Evolutionary conservation across 2,888 invertebrate species (phyloP), one percentile per base, ranked within the genome.

Genomic region (Piscicola geometra): DNA sequence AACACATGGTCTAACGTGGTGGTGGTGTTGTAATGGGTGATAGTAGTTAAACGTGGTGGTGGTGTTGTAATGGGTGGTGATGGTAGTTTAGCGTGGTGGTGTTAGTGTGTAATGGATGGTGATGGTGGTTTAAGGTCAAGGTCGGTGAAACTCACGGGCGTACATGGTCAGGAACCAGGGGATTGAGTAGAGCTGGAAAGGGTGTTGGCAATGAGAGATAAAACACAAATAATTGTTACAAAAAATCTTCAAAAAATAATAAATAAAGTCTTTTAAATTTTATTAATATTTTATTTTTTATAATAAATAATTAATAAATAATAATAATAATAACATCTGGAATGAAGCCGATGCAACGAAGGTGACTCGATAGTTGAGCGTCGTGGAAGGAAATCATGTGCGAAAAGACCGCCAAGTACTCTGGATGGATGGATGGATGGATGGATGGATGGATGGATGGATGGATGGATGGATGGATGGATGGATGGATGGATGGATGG

Each of bases 121-220:
- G n/a, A n/a, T n/a, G n/a, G n/a, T n/a, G n/a, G n/a, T n/a, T n/a
- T n/a, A n/a, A n/a, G n/a, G n/a, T n/a, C n/a, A n/a, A n/a, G n/a
- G n/a, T n/a, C n/a, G n/a, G n/a, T n/a, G n/a, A 67, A 41, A 89
- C 92, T 90, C 87, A 96, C 95, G 96, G 76, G 96, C 95, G 87
- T 95, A 98, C 93, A 98, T 95, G 5, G 97, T 98, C 50, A 98
- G 88, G 85, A 97, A 98, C 98, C 98, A 99, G 0, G 98, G 97
- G 85, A 99, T 98, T 30, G 98, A 95, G 86, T 97, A 99, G 25
- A 98, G 88, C 86, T 86, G 82, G 74, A 84, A 83, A 78, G 66
- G 77, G 68, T 25, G 41, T 41, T 41, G 41, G 5, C n/a, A n/a
- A n/a, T n/a, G n/a, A n/a, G n/a, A n/a, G n/a, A n/a, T n/a, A n/a